A percentile compares a stretch with the other conserved stretches of the same genome.
Conservation (phyloP, 2,888 invertebrate species). For the Corythucha ciliata region DNA sequence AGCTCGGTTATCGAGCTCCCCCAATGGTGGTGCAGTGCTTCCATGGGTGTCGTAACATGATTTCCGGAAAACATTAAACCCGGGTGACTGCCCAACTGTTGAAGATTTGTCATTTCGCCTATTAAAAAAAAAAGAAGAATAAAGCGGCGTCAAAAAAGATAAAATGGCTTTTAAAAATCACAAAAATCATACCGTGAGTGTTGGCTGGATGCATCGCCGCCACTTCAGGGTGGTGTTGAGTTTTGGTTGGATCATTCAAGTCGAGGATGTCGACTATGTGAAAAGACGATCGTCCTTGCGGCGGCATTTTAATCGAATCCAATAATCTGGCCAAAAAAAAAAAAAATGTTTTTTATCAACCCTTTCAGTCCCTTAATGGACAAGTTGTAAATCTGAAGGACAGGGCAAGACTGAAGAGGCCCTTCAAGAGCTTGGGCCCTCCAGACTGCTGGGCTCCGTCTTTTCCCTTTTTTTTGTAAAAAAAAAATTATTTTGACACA, state of each 20-base stretch:
- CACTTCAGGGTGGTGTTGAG: conserved; percentile 31
- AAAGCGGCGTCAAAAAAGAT: neutral
- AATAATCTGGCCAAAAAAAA: conserved; percentile 67
- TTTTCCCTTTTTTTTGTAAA: too few relatives aligned
- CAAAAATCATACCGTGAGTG: conserved; percentile 21
- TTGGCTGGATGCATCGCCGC: conserved; percentile 18
- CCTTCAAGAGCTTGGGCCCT: too few relatives aligned
- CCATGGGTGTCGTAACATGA: conserved; percentile 28
- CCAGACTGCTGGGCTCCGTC: too few relatives aligned
- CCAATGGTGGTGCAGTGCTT: conserved; percentile 36
- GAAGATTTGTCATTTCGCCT: conserved; percentile 32
- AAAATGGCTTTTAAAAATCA: neutral
- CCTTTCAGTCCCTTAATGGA: neutral
- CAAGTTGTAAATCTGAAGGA: too few relatives aligned
- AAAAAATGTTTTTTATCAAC: neutral
- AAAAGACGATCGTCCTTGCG: conserved; percentile 62
- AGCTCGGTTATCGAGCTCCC: conserved; percentile 36
- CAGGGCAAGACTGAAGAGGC: too few relatives aligned
- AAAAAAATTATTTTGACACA: too few relatives aligned
- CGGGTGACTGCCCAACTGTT: conserved; percentile 25
- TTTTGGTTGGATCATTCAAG: conserved; percentile 54
- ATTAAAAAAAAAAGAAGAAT: conserved; percentile 16
- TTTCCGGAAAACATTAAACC: conserved; percentile 33
- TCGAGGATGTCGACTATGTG: conserved; percentile 90
- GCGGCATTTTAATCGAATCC: conserved; percentile 71